Base-by-base conservation (phyloP, 2,888 invertebrate genomes). In the Drosophila monieri region DNA sequence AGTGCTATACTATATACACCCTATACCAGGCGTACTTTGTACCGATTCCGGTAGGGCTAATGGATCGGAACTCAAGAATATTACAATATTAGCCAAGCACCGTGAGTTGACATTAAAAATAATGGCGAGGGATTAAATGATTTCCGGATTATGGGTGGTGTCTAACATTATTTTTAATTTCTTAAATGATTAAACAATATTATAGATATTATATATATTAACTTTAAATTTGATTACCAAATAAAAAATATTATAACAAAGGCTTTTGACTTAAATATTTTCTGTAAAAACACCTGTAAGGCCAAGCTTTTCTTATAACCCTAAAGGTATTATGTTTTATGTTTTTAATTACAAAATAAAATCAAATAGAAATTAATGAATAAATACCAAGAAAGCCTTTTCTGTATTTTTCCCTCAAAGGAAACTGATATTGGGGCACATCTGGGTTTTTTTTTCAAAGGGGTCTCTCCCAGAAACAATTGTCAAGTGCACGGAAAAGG, bases 1-100 rank as follows among this genome's bases (percentile, higher is more conserved):
- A 32, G 59, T 21, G 37, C 59, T 46, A 41, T 46, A n/a, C n/a
- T 18, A 41, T 41, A 41, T 41, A 18, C 4, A 18, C n/a, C n/a
- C 14, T 14, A 39, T 30, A 57, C 27, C 59, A 18, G 35, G 39
- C 14, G 62, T 39, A 74, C 70, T 67, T 65, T 72, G 72, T 52
- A 51, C 51, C 37, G 56, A 46, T 54, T 46, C 25, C 37, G 27
- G 37, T 23, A 10, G 43, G 15, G 30, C 43, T 59, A 67, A 59
- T 59, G 59, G 47, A 48, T 61, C 60, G 60, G 60, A 61, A 61
- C 59, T 41, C 39, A 58, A 58, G 58, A 60, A 43, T 43, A 21
- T 18, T 10, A 46, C 41, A 39, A 48, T 41, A 48, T 61, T 41
- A 58, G 14, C 60, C 15, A 6, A 21, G 18, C 37, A 30, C 35